Evolutionary conservation across 2,888 invertebrate genomes (phyloP).

Genomic region (Rambutsinella grinnellia): DNA sequence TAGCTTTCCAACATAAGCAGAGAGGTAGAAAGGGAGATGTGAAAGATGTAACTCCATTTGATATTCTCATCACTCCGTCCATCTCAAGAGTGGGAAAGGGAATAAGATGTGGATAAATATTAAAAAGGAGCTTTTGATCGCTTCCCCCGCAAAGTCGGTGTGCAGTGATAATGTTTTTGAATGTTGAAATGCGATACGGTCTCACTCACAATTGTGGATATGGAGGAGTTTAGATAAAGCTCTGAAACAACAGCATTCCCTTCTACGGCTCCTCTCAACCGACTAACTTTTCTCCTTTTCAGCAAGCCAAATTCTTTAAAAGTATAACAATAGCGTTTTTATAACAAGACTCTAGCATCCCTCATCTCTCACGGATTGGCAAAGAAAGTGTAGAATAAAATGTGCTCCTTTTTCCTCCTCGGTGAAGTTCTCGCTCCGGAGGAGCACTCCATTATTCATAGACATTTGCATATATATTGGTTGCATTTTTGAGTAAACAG

Average conservation of each 20-base stretch:
- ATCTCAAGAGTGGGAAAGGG: no score
- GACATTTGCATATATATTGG: conserved; percentile 68
- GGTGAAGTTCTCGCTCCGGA: conserved; percentile 7
- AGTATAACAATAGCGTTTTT: not conserved
- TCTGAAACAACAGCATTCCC: no score
- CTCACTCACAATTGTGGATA: not conserved
- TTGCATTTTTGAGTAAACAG: conserved; percentile 68
- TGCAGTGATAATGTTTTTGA: conserved; percentile 21
- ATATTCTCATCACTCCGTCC: no score
- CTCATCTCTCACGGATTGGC: not conserved
- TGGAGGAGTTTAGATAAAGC: conserved; percentile 64
- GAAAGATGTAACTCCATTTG: no score
- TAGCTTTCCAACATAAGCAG: no score
- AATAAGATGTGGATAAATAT: conserved; percentile 67
- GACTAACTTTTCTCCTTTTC: no score
- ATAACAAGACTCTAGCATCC: not conserved
- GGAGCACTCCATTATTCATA: conserved; percentile 68
- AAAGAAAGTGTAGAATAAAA: no score
- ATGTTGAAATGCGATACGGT: conserved; percentile 38
- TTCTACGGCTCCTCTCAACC: no score
- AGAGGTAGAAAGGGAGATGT: no score
- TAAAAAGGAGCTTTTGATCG: conserved; percentile 66
- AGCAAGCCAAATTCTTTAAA: not conserved
- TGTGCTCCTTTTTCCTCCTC: not conserved
- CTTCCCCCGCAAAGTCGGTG: conserved; percentile 7